Evolutionary conservation across 2,797 vertebrate genomes (phyloP).

Genomic region (Dallia pectoralis): DNA sequence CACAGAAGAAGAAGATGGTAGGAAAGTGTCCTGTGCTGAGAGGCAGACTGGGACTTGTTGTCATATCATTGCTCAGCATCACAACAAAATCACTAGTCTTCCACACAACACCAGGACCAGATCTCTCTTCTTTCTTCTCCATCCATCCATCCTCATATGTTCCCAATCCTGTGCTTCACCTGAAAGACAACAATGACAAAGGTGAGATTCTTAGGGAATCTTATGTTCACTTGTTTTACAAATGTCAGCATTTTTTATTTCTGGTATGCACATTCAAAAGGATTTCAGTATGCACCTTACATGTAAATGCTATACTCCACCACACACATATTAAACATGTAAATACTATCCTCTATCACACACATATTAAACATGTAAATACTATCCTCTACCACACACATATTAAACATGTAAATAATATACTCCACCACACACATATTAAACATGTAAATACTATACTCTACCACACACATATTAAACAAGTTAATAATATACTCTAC

Average conservation of each 20-base stretch:
- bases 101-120: constrained; percentile 60
- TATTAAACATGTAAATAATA: neutral
- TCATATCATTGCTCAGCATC: constrained; percentile 61
- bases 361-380: neutral
- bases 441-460: no score
- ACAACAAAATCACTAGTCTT: constrained; percentile 82
- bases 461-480: no score
- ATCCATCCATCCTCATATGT: neutral
- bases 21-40: constrained; percentile 64
- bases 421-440: neutral
- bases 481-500: no score
- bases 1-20: constrained; percentile 36
- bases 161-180: constrained; percentile 28
- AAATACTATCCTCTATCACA: neutral
- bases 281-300: neutral
- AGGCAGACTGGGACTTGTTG: constrained; percentile 80
- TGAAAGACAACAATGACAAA: constrained; percentile 26
- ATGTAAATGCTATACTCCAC: neutral
- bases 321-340: neutral
- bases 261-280: neutral
- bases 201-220: constrained; percentile 11
- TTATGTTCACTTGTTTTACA: neutral
- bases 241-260: neutral
- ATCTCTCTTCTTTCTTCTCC: neutral
- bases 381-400: neutral